A percentile compares a stretch with the other conserved stretches of the same genome.
These are phyloP conservation scores for Esperia sulphurella DNA, from an alignment of 2,888 invertebrate genomes.

Conservation along the genomic window DNA sequence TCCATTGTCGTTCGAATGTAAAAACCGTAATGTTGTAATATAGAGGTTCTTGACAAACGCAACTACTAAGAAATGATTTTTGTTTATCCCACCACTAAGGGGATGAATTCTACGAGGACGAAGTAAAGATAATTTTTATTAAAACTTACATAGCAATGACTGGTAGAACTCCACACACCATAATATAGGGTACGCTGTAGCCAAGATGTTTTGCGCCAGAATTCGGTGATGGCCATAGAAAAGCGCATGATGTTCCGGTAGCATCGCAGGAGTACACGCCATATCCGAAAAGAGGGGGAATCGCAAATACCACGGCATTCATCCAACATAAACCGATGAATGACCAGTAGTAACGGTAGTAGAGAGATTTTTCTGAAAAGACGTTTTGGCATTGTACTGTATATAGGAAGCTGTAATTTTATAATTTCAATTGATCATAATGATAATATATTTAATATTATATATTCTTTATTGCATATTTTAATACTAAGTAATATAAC, in stretches of 20 bases:
- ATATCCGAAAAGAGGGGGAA: slow-evolving; percentile 70
- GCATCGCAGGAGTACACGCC: slow-evolving; percentile 73
- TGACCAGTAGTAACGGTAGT: slow-evolving; percentile 62
- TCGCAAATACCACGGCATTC: slow-evolving; percentile 57
- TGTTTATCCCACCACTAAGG: too few species aligned
- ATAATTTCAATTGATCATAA: too few species aligned
- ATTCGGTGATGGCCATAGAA: slow-evolving; percentile 62
- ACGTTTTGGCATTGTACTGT: background rate
- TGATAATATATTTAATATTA: too few species aligned
- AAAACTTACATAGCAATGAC: slow-evolving; percentile 64
- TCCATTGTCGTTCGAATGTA: too few species aligned
- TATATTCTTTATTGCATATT: too few species aligned
- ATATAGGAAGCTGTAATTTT: too few species aligned
- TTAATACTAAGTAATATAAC: too few species aligned
- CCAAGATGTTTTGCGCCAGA: slow-evolving; percentile 62
- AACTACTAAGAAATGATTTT: too few species aligned
- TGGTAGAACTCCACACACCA: slow-evolving; percentile 64
- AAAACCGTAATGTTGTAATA: too few species aligned
- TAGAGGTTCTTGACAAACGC: too few species aligned
- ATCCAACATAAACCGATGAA: slow-evolving; percentile 65
- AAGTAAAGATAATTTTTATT: too few species aligned
- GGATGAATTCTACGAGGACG: too few species aligned
- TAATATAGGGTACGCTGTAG: slow-evolving; percentile 60
- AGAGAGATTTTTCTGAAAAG: slow-evolving; percentile 60
- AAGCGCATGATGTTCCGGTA: slow-evolving; percentile 66